Evolutionary conservation across 2,888 invertebrate species (phyloP).

Genomic region (Leucophenga maculata): DNA sequence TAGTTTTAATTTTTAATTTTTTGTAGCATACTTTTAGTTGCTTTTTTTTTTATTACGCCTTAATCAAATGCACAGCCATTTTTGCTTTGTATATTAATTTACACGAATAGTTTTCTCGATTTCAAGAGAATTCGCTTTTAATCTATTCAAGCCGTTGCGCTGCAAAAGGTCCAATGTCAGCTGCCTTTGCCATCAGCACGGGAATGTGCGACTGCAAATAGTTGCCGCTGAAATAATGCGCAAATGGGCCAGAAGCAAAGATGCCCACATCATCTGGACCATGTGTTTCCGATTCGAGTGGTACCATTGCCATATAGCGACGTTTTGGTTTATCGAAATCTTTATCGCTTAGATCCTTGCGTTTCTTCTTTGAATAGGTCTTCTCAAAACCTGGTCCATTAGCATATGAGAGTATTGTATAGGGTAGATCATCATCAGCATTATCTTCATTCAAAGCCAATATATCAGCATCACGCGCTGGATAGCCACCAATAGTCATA

Average conservation of each 20-base stretch:
- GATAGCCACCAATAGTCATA: conserved; percentile 83
- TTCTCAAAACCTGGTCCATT: conserved; percentile 79
- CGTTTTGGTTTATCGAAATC: conserved; percentile 50
- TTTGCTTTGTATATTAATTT: no score
- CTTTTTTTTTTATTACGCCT: no score
- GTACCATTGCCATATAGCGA: conserved; percentile 76
- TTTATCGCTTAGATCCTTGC: conserved; percentile 49
- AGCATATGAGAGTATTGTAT: conserved; percentile 81
- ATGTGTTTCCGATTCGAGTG: conserved; percentile 77
- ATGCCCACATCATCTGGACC: conserved; percentile 86
- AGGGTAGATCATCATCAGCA: conserved; percentile 77
- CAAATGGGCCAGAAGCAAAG: conserved; percentile 83
- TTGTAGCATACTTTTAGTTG: no score
- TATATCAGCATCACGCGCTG: conserved; percentile 72
- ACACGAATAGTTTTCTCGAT: no score
- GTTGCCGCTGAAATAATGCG: conserved; percentile 83
- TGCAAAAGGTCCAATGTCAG: conserved; percentile 77
- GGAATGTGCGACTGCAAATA: conserved; percentile 85
- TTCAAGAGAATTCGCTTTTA: no score
- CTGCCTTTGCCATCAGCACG: conserved; percentile 80
- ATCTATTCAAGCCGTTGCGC: conserved; percentile 24
- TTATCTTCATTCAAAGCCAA: conserved; percentile 73
- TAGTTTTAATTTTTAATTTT: no score
- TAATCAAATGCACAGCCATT: no score
- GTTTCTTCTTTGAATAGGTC: conserved; percentile 50